Evolutionary conservation across 1,140 invertebrate genomes (phyloP).

Genomic region (Scaptomyza pallida): DNA sequence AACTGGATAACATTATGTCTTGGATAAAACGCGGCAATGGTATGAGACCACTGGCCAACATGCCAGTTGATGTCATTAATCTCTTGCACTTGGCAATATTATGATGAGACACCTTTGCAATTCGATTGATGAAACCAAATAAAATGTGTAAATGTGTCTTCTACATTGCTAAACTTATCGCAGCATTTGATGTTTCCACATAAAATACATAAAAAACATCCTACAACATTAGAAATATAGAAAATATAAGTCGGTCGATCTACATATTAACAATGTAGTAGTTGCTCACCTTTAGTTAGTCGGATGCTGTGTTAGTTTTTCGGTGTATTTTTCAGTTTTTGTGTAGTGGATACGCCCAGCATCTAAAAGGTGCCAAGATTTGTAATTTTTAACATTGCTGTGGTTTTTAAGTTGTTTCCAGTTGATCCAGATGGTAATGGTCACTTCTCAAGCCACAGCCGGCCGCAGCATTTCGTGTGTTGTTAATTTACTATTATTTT

Average conservation of each 20-base stretch:
- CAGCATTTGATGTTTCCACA: too few species aligned
- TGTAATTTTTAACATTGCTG: constrained; percentile 54
- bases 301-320: background rate
- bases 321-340: background rate
- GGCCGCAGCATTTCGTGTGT: constrained; percentile 62
- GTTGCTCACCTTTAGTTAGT: background rate
- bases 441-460: constrained; percentile 53
- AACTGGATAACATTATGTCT: constrained; percentile 28
- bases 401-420: constrained; percentile 15
- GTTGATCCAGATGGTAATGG: constrained; percentile 39
- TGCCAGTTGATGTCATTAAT: constrained; percentile 41
- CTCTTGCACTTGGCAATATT: constrained; percentile 24
- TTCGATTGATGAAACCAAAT: constrained; percentile 5
- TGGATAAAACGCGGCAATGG: background rate
- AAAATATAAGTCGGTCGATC: too few species aligned
- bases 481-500: constrained; percentile 30
- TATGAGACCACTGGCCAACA: constrained; percentile 22
- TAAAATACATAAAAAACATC: constrained; percentile 30
- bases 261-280: too few species aligned
- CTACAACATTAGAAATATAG: too few species aligned
- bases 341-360: constrained; percentile 23
- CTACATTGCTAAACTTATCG: too few species aligned
- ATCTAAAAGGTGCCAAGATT: constrained; percentile 52
- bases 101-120: constrained; percentile 8
- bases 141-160: too few species aligned